Percentiles rank a stretch among this genome's conserved stretches.
Evolutionary conservation across 2,888 invertebrate genomes (phyloP).

Genomic region (Ennomos fuscantarius): DNA sequence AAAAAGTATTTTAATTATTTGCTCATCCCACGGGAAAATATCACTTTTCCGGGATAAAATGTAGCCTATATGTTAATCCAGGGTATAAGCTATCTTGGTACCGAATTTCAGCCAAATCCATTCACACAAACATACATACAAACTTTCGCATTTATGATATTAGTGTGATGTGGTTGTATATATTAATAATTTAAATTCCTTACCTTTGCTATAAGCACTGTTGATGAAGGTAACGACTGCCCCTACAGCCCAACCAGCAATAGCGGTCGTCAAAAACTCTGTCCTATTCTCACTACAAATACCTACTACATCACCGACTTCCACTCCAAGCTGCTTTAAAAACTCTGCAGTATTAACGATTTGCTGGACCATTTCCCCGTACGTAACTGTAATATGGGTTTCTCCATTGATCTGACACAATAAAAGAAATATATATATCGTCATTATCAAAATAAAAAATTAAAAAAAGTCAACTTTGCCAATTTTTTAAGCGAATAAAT

Average conservation of each 20-base stretch:
- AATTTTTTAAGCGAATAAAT: too few relatives aligned
- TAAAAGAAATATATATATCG: neutral
- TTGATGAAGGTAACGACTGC: constrained; percentile 56
- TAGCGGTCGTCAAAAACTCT: constrained; percentile 50
- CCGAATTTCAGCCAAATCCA: too few relatives aligned
- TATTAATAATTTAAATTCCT: constrained; percentile 7
- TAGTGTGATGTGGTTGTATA: too few relatives aligned
- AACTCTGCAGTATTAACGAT: constrained; percentile 52
- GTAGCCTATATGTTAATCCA: too few relatives aligned
- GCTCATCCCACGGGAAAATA: too few relatives aligned
- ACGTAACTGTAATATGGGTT: constrained; percentile 52
- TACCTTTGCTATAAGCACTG: constrained; percentile 59
- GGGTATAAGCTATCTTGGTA: too few relatives aligned
- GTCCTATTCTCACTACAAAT: constrained; percentile 61
- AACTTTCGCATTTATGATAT: too few relatives aligned
- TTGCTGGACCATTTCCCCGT: constrained; percentile 50
- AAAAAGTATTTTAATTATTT: too few relatives aligned
- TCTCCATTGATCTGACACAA: constrained; percentile 54
- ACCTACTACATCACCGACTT: constrained; percentile 53
- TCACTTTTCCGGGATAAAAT: too few relatives aligned
- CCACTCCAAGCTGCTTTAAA: constrained; percentile 48
- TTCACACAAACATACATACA: too few relatives aligned
- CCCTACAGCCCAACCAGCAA: constrained; percentile 56
- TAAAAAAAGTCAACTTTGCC: too few relatives aligned
- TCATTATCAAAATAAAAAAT: constrained; percentile 8